Conservation (phyloP, 2,888 invertebrate genomes). For the Tillus elongatus region DNA sequence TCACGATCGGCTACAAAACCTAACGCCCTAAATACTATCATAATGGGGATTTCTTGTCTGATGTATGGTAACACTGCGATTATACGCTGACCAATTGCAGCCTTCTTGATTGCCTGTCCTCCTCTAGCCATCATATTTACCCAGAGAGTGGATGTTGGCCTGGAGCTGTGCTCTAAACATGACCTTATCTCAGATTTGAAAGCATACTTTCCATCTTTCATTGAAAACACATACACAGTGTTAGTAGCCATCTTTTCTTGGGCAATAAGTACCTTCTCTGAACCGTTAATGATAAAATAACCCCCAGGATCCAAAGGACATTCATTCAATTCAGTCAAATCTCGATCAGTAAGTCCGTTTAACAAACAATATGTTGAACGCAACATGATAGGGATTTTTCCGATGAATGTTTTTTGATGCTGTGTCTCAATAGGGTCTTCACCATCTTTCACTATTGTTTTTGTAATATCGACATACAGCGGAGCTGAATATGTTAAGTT, state of each 20-base stretch:
- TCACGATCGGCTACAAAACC: constrained; percentile 99
- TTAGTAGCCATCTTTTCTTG: constrained; percentile 99
- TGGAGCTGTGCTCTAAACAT: constrained; percentile 81
- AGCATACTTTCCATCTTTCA: constrained; percentile 99
- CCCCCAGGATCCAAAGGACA: constrained; percentile 99
- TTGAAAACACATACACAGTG: constrained; percentile 98
- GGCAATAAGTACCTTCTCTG: constrained; percentile 88
- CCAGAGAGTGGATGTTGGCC: constrained; percentile 97
- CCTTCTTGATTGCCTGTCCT: constrained; percentile 97
- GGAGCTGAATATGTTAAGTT: constrained; percentile 98
- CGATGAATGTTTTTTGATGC: constrained; percentile 67
- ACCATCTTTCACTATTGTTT: constrained; percentile 86
- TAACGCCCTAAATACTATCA: constrained; percentile 96
- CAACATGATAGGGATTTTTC: constrained; percentile 98
- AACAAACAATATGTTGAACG: constrained; percentile 94
- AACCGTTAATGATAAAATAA: constrained; percentile 99
- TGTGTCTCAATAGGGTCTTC: constrained; percentile 80
- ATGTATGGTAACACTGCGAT: constrained; percentile 97
- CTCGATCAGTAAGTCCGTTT: constrained; percentile 92
- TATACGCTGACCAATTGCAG: constrained; percentile 96
- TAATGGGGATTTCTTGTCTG: constrained; percentile 98
- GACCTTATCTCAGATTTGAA: constrained; percentile 98
- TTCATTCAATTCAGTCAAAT: constrained; percentile 97
- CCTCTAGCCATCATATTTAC: constrained; percentile 99
- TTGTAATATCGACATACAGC: constrained; percentile 96